Percentiles rank a stretch among this genome's conserved stretches.
These are phyloP conservation scores for Standfussiana lucernea DNA, from an alignment of 2,888 invertebrate species.

Conservation along the genomic window DNA sequence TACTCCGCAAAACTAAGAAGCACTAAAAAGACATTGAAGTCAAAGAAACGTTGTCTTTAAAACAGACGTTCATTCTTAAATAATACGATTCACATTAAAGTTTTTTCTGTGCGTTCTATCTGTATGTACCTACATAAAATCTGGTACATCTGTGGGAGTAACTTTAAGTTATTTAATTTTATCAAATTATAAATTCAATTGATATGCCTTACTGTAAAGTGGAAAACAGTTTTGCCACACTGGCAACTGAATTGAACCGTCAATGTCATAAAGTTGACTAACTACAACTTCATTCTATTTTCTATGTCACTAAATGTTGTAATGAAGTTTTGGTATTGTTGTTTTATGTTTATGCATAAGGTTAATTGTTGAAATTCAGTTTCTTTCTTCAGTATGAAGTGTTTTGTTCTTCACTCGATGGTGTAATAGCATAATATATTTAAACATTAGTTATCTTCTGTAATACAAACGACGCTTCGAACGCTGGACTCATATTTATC, in stretches of 20 bases:
- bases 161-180: neutral
- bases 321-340: conserved; percentile 7
- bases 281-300: conserved; percentile 1
- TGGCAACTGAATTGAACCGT: conserved; percentile 34
- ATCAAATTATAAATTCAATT: neutral
- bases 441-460: neutral
- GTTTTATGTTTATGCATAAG: neutral
- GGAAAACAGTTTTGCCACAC: conserved; percentile 12
- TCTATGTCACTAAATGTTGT: conserved; percentile 18
- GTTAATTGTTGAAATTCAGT: neutral
- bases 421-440: neutral
- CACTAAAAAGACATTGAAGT: neutral
- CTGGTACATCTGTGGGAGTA: neutral
- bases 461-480: neutral
- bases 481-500: conserved; percentile 4
- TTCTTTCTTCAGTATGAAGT: neutral
- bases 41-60: neutral
- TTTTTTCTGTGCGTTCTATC: no score
- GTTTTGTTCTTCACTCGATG: neutral
- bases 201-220: neutral
- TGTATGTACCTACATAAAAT: neutral
- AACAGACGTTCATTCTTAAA: neutral
- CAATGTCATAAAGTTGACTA: conserved; percentile 30
- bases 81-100: no score
- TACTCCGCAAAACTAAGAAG: neutral